Conservation (phyloP, 1,140 invertebrate species). For the Macrobrachium nipponense region DNA sequence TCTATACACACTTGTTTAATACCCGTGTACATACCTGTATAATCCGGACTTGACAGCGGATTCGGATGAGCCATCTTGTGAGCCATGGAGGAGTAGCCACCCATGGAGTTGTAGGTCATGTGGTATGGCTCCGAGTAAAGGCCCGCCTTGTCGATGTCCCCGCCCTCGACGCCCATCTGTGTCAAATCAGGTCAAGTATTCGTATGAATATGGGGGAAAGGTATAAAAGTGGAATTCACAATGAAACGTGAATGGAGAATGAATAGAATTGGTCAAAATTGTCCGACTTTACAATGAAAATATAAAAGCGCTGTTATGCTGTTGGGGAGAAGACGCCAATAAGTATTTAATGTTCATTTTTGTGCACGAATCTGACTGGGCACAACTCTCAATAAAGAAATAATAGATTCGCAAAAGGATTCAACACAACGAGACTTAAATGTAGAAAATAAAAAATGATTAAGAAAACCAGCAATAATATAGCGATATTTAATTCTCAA, state of each 20-base stretch:
- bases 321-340: too few relatives aligned
- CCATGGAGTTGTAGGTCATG: constrained; percentile 60
- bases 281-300: too few relatives aligned
- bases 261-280: too few relatives aligned
- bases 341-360: too few relatives aligned
- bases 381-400: too few relatives aligned
- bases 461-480: too few relatives aligned
- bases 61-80: constrained; percentile 53
- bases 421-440: too few relatives aligned
- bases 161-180: constrained; percentile 71
- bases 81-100: constrained; percentile 45
- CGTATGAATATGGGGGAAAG: not conserved
- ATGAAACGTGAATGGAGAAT: not conserved
- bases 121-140: constrained; percentile 68
- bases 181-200: not conserved
- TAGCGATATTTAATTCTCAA: too few relatives aligned
- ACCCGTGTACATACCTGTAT: constrained; percentile 63
- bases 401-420: too few relatives aligned
- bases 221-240: not conserved
- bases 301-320: too few relatives aligned
- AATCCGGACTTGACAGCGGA: constrained; percentile 65
- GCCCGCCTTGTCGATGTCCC: constrained; percentile 61
- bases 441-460: too few relatives aligned
- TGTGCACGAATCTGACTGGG: too few relatives aligned
- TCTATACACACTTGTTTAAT: not conserved